These are phyloP conservation scores for Pangasius sanitwongsei DNA, from an alignment of 2,797 vertebrate species.

Conservation along the genomic window DNA sequence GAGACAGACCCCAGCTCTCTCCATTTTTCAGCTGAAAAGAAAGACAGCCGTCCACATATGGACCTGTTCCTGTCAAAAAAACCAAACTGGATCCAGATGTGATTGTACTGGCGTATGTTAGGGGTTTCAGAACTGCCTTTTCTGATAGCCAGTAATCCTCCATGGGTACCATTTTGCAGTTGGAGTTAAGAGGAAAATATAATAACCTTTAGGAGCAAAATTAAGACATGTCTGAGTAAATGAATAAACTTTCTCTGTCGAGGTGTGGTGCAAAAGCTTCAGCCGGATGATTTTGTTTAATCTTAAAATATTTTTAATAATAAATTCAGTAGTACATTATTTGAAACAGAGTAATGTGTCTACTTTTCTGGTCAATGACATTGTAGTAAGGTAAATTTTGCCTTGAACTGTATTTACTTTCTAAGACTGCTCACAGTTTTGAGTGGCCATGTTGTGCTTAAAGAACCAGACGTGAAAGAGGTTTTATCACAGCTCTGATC, in stretches of 20 bases:
- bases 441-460: background rate
- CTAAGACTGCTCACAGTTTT: background rate
- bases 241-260: background rate
- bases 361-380: background rate
- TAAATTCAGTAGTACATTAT: background rate
- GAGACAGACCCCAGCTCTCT: conserved; percentile 21
- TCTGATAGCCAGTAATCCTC: conserved; percentile 68
- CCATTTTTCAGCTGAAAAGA: conserved; percentile 15
- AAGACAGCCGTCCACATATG: conserved; percentile 21
- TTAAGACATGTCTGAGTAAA: background rate
- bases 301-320: background rate
- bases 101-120: conserved; percentile 2
- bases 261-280: background rate
- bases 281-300: background rate
- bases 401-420: background rate
- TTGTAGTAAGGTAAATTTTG: background rate
- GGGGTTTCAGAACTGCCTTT: conserved; percentile 49
- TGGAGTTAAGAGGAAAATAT: background rate
- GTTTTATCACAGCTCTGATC: background rate
- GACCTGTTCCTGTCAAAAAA: conserved; percentile 14
- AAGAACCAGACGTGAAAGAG: conserved; percentile 1
- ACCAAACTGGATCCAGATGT: conserved; percentile 43
- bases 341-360: background rate
- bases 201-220: background rate
- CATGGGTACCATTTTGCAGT: background rate